Conservation (phyloP, 2,888 invertebrate species). For the Lycia hirtaria region DNA sequence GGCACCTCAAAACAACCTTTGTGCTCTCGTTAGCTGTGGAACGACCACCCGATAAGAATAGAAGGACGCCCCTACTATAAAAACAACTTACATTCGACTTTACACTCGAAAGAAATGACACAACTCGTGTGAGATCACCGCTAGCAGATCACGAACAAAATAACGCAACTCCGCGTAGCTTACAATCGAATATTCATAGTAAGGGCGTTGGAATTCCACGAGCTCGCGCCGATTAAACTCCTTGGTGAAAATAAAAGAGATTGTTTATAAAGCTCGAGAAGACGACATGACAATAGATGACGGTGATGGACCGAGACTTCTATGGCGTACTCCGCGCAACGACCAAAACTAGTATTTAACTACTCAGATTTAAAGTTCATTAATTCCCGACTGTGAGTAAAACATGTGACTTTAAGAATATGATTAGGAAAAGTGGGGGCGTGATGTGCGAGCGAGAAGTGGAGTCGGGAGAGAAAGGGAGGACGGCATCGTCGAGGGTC, state of each 20-base stretch:
- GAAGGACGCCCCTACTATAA: conserved; percentile 41
- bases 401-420: conserved; percentile 83
- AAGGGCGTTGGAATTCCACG: conserved; percentile 71
- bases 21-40: conserved; percentile 76
- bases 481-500: conserved; percentile 72
- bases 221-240: conserved; percentile 82
- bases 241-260: conserved; percentile 84
- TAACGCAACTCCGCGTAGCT: not conserved
- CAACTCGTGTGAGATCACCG: conserved; percentile 3
- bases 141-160: conserved; percentile 2
- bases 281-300: conserved; percentile 83
- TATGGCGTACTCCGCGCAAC: conserved; percentile 55
- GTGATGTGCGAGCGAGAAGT: conserved; percentile 78
- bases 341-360: conserved; percentile 77
- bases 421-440: conserved; percentile 83
- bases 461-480: conserved; percentile 62
- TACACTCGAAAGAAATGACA: conserved; percentile 11
- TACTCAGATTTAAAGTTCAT: conserved; percentile 78
- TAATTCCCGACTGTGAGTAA: conserved; percentile 74
- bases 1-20: conserved; percentile 82
- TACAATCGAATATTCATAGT: conserved; percentile 34
- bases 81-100: conserved; percentile 13
- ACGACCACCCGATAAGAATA: conserved; percentile 83
- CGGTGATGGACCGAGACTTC: conserved; percentile 76
- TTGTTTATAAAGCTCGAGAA: conserved; percentile 83